Percentiles rank a stretch among this genome's conserved stretches.
phyloP scores from a whole-genome alignment of 2,113 vertebrate species.

The Pachyramphus minor region DNA sequence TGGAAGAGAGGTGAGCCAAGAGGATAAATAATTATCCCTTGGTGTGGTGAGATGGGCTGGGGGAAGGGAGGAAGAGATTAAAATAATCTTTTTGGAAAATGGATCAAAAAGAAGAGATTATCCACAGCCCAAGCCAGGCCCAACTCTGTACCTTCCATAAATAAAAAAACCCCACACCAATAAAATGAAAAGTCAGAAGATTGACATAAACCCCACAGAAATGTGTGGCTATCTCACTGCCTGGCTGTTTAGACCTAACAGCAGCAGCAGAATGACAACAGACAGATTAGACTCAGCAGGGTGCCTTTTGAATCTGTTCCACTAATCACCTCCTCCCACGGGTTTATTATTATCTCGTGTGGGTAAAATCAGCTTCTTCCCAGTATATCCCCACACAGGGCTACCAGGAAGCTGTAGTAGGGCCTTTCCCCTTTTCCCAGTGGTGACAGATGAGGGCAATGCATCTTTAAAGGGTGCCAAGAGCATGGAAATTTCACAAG shows the following conservation, averaged over 20 bases:
- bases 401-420: not conserved
- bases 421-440: not conserved
- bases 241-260: not conserved
- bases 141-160: not conserved
- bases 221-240: not conserved
- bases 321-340: not conserved
- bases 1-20: not conserved
- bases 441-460: not conserved
- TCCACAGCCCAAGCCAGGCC: conserved; percentile 4
- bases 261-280: not conserved
- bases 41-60: not conserved
- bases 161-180: not conserved
- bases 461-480: not conserved
- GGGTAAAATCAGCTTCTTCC: not conserved
- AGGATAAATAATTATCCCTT: conserved; percentile 23
- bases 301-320: not conserved
- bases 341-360: not conserved
- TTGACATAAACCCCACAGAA: not conserved
- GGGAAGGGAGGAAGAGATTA: conserved; percentile 43
- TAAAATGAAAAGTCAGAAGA: conserved; percentile 12
- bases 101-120: conserved; percentile 62
- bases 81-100: conserved; percentile 58
- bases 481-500: not conserved
- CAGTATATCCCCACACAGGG: not conserved
- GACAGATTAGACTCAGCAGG: not conserved